A percentile compares a stretch with the other conserved stretches of the same genome.
Evolutionary conservation across 2,113 vertebrate species (phyloP).

Genomic region (Ptychochromis oligacanthus): DNA sequence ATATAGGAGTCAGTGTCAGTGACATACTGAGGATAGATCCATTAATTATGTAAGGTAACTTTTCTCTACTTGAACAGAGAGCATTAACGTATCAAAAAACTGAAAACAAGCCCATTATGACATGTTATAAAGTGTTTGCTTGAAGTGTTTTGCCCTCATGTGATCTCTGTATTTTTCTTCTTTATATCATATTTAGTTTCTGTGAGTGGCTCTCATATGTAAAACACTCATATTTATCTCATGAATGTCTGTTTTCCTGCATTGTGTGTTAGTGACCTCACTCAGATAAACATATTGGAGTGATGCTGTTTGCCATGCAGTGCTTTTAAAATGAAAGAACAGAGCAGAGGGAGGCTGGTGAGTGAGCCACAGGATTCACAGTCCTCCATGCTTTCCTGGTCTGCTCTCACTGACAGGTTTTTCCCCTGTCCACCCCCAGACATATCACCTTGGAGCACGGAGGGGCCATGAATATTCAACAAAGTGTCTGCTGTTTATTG

Average conservation of each 20-base stretch:
- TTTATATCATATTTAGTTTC: conserved; percentile 9
- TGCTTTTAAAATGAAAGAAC: conserved; percentile 37
- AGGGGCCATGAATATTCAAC: conserved; percentile 68
- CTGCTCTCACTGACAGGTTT: conserved; percentile 15
- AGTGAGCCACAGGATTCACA: conserved; percentile 15
- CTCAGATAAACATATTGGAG: not conserved
- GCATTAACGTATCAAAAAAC: conserved; percentile 1
- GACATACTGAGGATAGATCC: conserved; percentile 34
- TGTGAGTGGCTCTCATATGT: not conserved
- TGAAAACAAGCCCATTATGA: not conserved
- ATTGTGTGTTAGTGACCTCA: conserved; percentile 9
- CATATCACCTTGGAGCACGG: conserved; percentile 48
- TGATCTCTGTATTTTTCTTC: not conserved
- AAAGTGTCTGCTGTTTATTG: conserved; percentile 48
- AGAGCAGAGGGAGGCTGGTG: not conserved
- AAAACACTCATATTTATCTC: not conserved
- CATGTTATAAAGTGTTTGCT: not conserved
- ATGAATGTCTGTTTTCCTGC: not conserved
- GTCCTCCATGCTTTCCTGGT: conserved; percentile 8
- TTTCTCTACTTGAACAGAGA: conserved; percentile 9
- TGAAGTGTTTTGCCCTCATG: not conserved
- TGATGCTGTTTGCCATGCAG: conserved; percentile 8
- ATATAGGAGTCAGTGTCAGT: conserved; percentile 37
- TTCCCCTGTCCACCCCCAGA: conserved; percentile 41
- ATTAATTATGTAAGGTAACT: conserved; percentile 18